These are phyloP conservation scores for Sweltsa coloradensis DNA, from an alignment of 1,140 invertebrate species.

Conservation along the genomic window DNA sequence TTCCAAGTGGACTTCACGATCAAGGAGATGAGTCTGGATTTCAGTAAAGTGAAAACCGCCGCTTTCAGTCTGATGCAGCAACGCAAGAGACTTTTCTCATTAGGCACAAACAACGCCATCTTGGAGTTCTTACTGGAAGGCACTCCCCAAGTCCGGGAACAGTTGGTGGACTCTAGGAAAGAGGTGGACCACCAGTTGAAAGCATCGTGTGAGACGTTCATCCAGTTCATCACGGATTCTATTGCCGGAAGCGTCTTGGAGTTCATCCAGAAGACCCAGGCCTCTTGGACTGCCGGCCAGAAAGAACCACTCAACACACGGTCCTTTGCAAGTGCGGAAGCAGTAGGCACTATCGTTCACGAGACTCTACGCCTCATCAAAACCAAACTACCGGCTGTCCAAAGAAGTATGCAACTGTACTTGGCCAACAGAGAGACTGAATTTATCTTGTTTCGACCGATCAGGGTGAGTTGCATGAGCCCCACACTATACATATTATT, in stretches of 20 bases:
- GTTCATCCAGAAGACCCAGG: conserved; percentile 53
- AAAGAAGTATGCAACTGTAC: conserved; percentile 85
- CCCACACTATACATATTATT: too few relatives aligned
- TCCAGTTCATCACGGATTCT: conserved; percentile 62
- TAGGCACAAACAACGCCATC: conserved; percentile 81
- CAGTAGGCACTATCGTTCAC: conserved; percentile 30
- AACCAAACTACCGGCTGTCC: conserved; percentile 61
- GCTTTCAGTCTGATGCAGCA: conserved; percentile 76
- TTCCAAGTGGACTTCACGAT: conserved; percentile 95
- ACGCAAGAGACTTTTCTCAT: conserved; percentile 70
- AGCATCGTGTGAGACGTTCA: conserved; percentile 80
- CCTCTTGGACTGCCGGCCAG: not conserved
- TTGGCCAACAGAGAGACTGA: conserved; percentile 94
- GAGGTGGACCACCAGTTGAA: conserved; percentile 90
- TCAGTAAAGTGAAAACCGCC: conserved; percentile 75
- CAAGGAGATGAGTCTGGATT: conserved; percentile 84
- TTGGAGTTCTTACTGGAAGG: conserved; percentile 85
- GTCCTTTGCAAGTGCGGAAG: conserved; percentile 34
- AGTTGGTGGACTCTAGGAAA: conserved; percentile 84
- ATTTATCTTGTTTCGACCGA: conserved; percentile 86
- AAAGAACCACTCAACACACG: conserved; percentile 18
- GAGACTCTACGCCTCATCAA: conserved; percentile 62
- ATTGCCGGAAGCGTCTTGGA: conserved; percentile 58
- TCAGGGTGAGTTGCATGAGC: conserved; percentile 72
- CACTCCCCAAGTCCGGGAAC: conserved; percentile 83